Conservation (phyloP, 23 tunicate species). For the Halocynthia aurantium region DNA sequence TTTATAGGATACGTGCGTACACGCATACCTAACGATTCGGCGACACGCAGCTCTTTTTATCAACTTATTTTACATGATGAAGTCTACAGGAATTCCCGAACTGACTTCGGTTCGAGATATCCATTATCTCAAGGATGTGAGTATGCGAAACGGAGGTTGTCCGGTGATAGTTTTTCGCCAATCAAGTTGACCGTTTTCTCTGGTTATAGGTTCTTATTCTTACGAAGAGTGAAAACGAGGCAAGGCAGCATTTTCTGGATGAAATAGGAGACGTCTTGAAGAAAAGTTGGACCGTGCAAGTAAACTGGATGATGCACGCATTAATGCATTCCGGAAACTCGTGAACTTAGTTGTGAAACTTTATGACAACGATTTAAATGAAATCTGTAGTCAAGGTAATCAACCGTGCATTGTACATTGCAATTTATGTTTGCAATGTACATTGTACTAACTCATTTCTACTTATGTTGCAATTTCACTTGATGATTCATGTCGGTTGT, state of each 20-base stretch:
- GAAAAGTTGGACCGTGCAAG: constrained; percentile 93
- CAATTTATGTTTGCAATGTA: too few relatives aligned
- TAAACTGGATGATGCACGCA: constrained; percentile 81
- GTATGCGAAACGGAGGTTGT: not conserved
- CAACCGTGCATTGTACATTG: too few relatives aligned
- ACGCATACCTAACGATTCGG: constrained; percentile 69
- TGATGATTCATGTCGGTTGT: too few relatives aligned
- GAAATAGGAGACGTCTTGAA: constrained; percentile 76
- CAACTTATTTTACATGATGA: constrained; percentile 92
- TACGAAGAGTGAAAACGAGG: constrained; percentile 65
- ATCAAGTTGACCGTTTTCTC: not conserved
- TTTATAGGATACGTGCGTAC: constrained; percentile 59
- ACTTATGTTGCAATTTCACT: too few relatives aligned
- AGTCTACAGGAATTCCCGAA: constrained; percentile 85
- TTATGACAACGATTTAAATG: too few relatives aligned
- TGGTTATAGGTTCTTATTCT: constrained; percentile 58
- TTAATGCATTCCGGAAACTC: constrained; percentile 56
- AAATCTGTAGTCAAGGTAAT: too few relatives aligned
- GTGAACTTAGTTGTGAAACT: too few relatives aligned
- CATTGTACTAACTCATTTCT: too few relatives aligned
- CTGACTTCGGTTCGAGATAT: constrained; percentile 81
- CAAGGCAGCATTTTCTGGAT: constrained; percentile 57
- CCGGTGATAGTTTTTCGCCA: not conserved
- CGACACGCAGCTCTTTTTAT: constrained; percentile 75
- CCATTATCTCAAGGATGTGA: constrained; percentile 59